These are phyloP conservation scores for Epinotia bilunana DNA, from an alignment of 2,888 invertebrate genomes.

Conservation along the genomic window DNA sequence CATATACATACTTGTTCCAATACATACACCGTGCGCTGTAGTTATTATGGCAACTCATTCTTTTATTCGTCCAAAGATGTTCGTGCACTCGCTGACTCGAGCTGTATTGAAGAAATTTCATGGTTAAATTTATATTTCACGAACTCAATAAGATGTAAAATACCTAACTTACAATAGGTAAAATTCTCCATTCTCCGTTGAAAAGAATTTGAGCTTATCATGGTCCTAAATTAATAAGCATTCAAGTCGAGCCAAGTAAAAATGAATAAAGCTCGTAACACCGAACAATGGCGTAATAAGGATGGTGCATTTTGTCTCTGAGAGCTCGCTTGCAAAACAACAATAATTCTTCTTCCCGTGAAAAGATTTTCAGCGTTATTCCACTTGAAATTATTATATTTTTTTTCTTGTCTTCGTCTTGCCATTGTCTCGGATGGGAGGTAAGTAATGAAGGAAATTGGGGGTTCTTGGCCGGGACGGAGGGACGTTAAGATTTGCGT, in stretches of 20 bases:
- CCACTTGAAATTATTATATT: conserved; percentile 84
- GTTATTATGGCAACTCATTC: conserved; percentile 43
- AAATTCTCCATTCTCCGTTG: conserved; percentile 80
- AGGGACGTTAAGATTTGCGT: conserved; percentile 81
- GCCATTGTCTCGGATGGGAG: conserved; percentile 83
- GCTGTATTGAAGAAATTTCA: conserved; percentile 47
- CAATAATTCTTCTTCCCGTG: conserved; percentile 82
- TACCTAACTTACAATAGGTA: conserved; percentile 79
- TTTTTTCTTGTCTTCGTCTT: conserved; percentile 83
- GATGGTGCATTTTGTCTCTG: conserved; percentile 84
- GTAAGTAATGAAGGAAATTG: conserved; percentile 85
- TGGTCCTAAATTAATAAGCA: conserved; percentile 84
- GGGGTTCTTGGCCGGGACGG: conserved; percentile 74
- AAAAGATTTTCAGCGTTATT: conserved; percentile 85
- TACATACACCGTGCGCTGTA: conserved; percentile 44
- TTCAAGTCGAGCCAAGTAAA: conserved; percentile 85
- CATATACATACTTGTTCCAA: conserved; percentile 62
- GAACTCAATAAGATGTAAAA: conserved; percentile 76
- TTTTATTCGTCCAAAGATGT: conserved; percentile 42
- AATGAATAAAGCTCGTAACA: conserved; percentile 84
- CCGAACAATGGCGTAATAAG: conserved; percentile 83
- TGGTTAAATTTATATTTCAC: conserved; percentile 54
- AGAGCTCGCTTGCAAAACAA: conserved; percentile 84
- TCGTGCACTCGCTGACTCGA: conserved; percentile 45
- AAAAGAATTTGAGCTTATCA: conserved; percentile 84